Conservation (phyloP, 2,113 vertebrate species). For the Alectura lathami region DNA sequence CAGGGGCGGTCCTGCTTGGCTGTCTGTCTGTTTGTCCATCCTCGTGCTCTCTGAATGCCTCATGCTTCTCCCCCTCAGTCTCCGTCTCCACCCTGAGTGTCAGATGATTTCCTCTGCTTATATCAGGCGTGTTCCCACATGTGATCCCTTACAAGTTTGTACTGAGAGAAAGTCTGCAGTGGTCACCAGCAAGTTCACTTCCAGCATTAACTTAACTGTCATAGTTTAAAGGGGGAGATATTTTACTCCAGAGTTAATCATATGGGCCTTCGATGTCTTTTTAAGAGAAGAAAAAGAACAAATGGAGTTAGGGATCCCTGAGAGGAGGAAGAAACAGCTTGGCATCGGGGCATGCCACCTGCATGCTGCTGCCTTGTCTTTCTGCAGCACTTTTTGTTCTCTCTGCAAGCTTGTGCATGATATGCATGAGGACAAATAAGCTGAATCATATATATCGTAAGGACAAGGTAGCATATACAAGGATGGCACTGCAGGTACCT, state of each 20-base stretch:
- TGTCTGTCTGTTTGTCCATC: neutral
- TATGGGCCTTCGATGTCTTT: neutral
- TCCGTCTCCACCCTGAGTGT: neutral
- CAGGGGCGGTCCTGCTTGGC: rapidly evolving
- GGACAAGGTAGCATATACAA: neutral
- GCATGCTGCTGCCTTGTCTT: neutral
- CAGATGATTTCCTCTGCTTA: neutral
- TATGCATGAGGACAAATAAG: neutral
- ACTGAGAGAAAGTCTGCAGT: neutral
- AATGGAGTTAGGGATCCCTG: neutral
- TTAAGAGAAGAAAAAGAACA: neutral
- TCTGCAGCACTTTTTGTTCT: neutral
- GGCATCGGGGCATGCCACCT: too few relatives aligned
- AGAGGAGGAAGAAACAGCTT: neutral
- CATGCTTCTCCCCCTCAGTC: neutral
- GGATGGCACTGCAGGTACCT: neutral
- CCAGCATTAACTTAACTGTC: neutral
- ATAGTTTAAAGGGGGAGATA: neutral
- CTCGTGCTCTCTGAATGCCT: neutral
- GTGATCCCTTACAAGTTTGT: neutral
- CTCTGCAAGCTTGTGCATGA: neutral
- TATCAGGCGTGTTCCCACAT: neutral
- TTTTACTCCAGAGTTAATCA: neutral
- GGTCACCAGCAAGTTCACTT: neutral
- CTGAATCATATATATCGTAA: neutral